Evolutionary conservation across 2,888 invertebrate genomes (phyloP), one percentile per base, ranked within the genome.

Genomic region (Phlogophora meticulosa): DNA sequence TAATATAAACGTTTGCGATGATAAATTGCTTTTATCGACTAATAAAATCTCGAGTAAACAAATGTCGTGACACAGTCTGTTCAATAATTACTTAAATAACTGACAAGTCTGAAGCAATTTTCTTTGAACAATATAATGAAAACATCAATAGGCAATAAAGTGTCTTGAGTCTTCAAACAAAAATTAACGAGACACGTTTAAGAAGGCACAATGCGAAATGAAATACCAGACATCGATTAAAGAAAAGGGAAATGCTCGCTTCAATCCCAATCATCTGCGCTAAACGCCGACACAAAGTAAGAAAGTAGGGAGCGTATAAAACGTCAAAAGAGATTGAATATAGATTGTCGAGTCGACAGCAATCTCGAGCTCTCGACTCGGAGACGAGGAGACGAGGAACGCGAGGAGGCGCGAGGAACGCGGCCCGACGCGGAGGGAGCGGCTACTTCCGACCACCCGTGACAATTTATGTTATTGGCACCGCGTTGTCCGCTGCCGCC

Each of bases 291-390:
- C 92, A 92, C 91, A 92, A 92, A 93, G 93, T 93, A 92, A 92
- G 92, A 92, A 93, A 92, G 91, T 91, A 88, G 90, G 91, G 91
- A 92, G 91, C 90, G 92, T 88, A 92, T 92, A 92, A 91, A 92
- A 92, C 91, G 93, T 93, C 93, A 94, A 94, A 88, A 94, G 94
- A 95, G 94, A 95, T 94, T 95, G 95, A 95, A 94, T 95, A 95
- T 95, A 94, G 95, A 95, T 95, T 95, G 93, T 92, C 85, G 91
- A 92, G 89, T 91, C 93, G 93, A 92, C 93, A 91, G 93, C 94
- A 92, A 94, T 94, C 91, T 91, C 89, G 84, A 84, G 76, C 75
- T 75, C 86, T 82, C 81, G 81, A 81, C 76, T 46, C 24, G 62
- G 80, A 81, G 66, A 83, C 79, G 68, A 46, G 62, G 80, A 81